Evolutionary conservation across 2,797 vertebrate species (phyloP), one percentile per base, ranked within the genome.

Genomic region (Chrosomus eos): DNA sequence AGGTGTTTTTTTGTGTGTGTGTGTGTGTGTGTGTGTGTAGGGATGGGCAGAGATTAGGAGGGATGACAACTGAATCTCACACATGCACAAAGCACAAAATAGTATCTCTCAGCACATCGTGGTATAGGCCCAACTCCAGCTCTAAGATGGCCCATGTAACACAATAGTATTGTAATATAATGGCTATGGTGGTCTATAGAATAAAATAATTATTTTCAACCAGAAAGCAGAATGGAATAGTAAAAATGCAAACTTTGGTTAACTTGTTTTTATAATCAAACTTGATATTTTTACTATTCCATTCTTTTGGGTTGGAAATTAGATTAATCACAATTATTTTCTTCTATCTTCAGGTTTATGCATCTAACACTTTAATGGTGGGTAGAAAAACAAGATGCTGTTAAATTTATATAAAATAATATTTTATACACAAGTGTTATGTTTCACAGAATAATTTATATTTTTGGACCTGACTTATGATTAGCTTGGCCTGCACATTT

Each of bases 1-100:
- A 40, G 16, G 45, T 2, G 89, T 84, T 68, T 78, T 77, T 79
- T 28, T 78, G 3, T 83, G 10, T 68, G 33, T 86, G 53, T 86
- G 43, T 74, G 19, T 86, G 53, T 38, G 36, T 38, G 26, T 82
- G 5, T 80, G 3, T 74, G n/a, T n/a, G n/a, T 16, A 48, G 21
- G n/a, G 72, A 13, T 68, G 67, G 72, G 5, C 26, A 38, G 67
- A 81, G 67, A 23, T 81, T 26, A 60, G 23, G 0, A 33, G 16
- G 36, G 16, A 14, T 77, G 73, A 70, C 33, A 14, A 72, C 5
- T 31, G 3, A 31, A 16, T 36, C 58, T 78, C 38, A 43, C 38
- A 43, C 38, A 78, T 43, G 55, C 38, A 43, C n/a, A 74, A 85
- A 53, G 45, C 45, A 73, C 9, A 82, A 85, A 70, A 38, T 58